Evolutionary conservation across 1,140 invertebrate genomes (phyloP), one percentile per base, ranked within the genome.

Genomic region (Hycleus phaleratus): DNA sequence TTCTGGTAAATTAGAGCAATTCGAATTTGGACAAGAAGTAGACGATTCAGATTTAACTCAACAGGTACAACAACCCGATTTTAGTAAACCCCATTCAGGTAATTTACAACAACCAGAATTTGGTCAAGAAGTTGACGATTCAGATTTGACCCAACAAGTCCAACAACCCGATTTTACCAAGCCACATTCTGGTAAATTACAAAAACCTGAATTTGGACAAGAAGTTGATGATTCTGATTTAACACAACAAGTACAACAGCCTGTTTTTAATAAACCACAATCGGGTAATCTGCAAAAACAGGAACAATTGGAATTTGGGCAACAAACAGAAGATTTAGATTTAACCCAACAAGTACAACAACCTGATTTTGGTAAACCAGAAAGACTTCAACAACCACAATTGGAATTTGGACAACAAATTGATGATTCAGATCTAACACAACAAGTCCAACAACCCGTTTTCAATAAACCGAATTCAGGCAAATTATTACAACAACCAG

Each of bases 61-160:
- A 32, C 51, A 45, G 11, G 18, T 45, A n/a, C 40, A 54, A 46
- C 24, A 46, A 3, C 26, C n/a, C 0, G 6, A 24, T 2, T 26
- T 18, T 46, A 11, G 9, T 12, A 10, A 12, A 3, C 11, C 8
- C 0, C 25, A 32, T 7, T 42, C 10, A 4, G 32, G 32, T 32
- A 5, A 4, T 4, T 7, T 5, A 32, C 7, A 32, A 5, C 32
- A 2, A 0, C 32, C 4, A 1, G 9, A 47, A 25, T n/a, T 38
- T 46, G 38, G 26, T n/a, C 44, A 55, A 55, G 18, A 51, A 32
- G 26, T 26, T 1, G 38, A 51, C 10, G 49, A 40, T 40, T 42
- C 26, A n/a, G 48, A 46, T 46, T 24, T 56, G 38, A 46, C 49
- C 7, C 50, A 54, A 53, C 58, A 58, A 42, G 12, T 18, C 9